A percentile compares a stretch with the other conserved stretches of the same genome.
These are phyloP conservation scores for Lynx canadensis DNA, from an alignment of 2,113 vertebrate genomes.

Conservation along the genomic window DNA sequence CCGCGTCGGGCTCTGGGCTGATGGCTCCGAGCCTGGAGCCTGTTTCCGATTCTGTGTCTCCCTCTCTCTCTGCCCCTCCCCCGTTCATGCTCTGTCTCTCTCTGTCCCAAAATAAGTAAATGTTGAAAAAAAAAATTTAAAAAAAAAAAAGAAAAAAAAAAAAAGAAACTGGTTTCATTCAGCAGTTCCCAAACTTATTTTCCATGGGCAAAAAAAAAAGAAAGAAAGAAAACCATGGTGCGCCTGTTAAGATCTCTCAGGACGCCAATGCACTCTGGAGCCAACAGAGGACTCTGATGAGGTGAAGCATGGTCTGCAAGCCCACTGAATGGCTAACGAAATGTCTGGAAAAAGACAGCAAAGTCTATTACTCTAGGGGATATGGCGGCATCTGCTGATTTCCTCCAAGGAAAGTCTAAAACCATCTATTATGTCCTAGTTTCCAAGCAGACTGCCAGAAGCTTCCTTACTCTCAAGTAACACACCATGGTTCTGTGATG, in stretches of 20 bases:
- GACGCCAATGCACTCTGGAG: neutral
- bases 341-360: conserved; percentile 40
- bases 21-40: too few relatives aligned
- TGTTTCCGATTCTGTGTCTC: too few relatives aligned
- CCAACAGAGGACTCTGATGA: neutral
- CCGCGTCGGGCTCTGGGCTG: too few relatives aligned
- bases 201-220: neutral
- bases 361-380: neutral
- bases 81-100: too few relatives aligned
- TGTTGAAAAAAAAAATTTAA: too few relatives aligned
- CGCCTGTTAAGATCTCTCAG: neutral
- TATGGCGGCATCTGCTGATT: neutral
- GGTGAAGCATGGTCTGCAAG: neutral
- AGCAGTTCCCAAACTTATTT: conserved; percentile 18
- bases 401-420: conserved; percentile 36
- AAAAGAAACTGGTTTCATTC: conserved; percentile 27
- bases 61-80: too few relatives aligned
- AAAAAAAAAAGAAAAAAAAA: neutral
- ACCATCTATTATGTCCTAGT: neutral
- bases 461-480: neutral
- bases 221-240: neutral
- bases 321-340: neutral
- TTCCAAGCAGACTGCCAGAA: conserved; percentile 14
- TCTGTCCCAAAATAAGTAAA: too few relatives aligned
- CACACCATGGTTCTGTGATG: neutral